phyloP scores from a whole-genome alignment of 2,797 vertebrate species.

The Atherinosoma microstoma region DNA sequence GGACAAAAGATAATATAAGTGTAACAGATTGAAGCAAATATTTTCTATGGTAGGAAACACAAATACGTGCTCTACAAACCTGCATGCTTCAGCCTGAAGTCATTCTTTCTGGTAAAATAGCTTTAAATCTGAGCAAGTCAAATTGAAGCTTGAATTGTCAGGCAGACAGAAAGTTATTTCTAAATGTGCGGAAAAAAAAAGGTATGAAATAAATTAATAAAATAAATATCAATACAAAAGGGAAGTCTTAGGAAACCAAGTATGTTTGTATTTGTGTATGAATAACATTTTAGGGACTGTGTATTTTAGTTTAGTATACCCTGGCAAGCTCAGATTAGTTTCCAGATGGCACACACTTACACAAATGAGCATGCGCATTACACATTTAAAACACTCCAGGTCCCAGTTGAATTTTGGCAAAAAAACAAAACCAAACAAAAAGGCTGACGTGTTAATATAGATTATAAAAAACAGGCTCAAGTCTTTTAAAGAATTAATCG shows the following conservation, averaged over 20 bases:
- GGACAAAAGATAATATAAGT: not conserved
- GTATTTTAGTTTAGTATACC: conserved; percentile 46
- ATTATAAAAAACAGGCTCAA: not conserved
- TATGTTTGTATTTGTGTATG: conserved; percentile 4
- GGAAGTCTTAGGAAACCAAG: not conserved
- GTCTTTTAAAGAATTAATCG: not conserved
- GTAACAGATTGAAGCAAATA: not conserved
- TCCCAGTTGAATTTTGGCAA: not conserved
- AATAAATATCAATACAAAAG: not conserved
- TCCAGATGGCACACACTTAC: conserved; percentile 81
- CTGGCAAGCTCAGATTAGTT: conserved; percentile 67
- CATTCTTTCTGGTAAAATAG: not conserved
- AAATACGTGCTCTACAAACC: not conserved
- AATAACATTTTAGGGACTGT: conserved; percentile 20
- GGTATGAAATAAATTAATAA: not conserved
- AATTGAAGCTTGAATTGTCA: not conserved
- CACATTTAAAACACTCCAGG: not conserved
- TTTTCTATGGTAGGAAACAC: not conserved
- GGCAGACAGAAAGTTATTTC: not conserved
- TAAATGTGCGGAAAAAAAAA: not conserved
- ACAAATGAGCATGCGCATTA: conserved; percentile 66
- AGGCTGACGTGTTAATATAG: not conserved
- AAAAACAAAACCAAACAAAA: not conserved
- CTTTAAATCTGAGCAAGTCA: not conserved
- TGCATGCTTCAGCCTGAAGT: not conserved